These are phyloP conservation scores for Villa cingulata DNA, from an alignment of 2,888 invertebrate genomes.

Conservation along the genomic window DNA sequence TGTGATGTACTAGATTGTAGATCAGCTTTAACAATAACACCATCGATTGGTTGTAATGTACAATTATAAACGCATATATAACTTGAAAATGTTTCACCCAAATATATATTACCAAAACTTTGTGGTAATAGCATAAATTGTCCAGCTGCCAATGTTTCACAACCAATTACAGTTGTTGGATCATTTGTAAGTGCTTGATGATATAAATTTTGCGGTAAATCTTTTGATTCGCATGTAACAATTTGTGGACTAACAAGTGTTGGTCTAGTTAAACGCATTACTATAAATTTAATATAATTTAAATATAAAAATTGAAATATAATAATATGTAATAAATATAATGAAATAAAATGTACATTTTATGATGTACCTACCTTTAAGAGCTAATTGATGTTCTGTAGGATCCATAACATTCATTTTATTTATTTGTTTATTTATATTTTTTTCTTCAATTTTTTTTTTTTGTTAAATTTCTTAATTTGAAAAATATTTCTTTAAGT, in stretches of 20 bases:
- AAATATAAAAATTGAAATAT: background rate
- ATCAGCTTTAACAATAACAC: conserved; percentile 55
- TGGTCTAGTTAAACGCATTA: conserved; percentile 90
- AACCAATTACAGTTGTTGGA: conserved; percentile 65
- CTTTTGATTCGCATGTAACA: conserved; percentile 71
- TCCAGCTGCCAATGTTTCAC: conserved; percentile 67
- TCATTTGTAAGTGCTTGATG: conserved; percentile 68
- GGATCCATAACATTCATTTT: too few species aligned
- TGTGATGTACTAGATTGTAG: conserved; percentile 85
- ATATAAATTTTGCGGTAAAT: conserved; percentile 69
- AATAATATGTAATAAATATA: background rate
- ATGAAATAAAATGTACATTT: background rate
- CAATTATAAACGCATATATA: conserved; percentile 96
- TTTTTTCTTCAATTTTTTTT: too few species aligned
- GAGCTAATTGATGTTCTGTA: conserved; percentile 30
- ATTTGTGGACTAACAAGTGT: conserved; percentile 70
- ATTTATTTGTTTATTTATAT: too few species aligned
- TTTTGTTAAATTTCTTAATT: too few species aligned
- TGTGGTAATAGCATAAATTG: conserved; percentile 88
- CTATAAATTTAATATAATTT: conserved; percentile 34
- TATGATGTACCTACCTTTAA: conserved; percentile 26
- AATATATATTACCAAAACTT: conserved; percentile 94
- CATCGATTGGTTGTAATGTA: conserved; percentile 56
- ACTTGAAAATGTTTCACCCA: conserved; percentile 96
- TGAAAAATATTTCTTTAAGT: too few species aligned